Evolutionary conservation across 2,797 vertebrate species (phyloP).

Genomic region (Sebastes paucispinis): DNA sequence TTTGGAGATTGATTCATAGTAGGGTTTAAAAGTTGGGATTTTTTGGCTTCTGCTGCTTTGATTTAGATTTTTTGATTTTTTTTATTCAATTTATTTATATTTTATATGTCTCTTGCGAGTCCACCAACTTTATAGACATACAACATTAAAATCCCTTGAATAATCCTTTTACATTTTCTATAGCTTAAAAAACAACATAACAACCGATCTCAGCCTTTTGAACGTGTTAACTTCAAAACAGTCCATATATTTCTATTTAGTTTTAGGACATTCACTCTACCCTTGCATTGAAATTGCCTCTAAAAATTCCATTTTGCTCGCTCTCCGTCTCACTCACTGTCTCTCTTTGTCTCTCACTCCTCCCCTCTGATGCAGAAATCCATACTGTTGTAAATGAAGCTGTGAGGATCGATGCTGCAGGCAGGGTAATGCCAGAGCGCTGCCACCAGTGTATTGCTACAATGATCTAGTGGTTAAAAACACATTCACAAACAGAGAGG

Average conservation of each 20-base stretch:
- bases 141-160: not conserved
- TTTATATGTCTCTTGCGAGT: not conserved
- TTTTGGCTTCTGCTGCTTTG: not conserved
- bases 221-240: conserved; percentile 29
- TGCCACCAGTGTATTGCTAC: conserved; percentile 79
- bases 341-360: conserved; percentile 59
- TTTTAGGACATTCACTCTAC: conserved; percentile 26
- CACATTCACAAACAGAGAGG: conserved; percentile 75
- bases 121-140: not conserved
- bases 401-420: conserved; percentile 78
- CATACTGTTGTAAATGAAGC: conserved; percentile 81
- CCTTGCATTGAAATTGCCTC: conserved; percentile 24
- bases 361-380: conserved; percentile 75
- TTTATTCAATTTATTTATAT: not conserved
- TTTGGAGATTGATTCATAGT: not conserved
- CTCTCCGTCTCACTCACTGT: conserved; percentile 52
- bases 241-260: conserved; percentile 26
- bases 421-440: conserved; percentile 69
- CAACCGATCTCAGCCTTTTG: conserved; percentile 7
- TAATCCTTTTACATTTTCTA: not conserved
- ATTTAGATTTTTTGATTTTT: not conserved
- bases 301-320: conserved; percentile 35
- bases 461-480: conserved; percentile 83
- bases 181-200: conserved; percentile 3
- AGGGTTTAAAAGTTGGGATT: not conserved